phyloP scores from a whole-genome alignment of 1,140 invertebrate species.

The Tetraneura akinire region DNA sequence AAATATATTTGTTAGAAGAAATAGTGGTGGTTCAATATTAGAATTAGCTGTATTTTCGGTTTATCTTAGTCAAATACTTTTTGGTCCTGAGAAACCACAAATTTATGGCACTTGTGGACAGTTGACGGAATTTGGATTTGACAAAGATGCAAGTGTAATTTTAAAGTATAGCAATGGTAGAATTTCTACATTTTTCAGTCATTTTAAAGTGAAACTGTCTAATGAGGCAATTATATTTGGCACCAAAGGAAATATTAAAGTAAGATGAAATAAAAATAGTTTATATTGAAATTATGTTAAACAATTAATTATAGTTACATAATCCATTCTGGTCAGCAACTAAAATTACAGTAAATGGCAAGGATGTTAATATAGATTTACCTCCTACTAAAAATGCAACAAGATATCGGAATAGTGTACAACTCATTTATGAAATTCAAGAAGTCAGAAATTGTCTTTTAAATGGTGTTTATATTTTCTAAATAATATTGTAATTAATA shows the following conservation, averaged over 20 bases:
- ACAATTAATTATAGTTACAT: background rate
- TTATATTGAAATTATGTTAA: background rate
- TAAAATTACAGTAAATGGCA: conserved; percentile 20
- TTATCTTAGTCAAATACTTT: conserved; percentile 72
- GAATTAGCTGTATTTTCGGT: conserved; percentile 69
- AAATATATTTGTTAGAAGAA: conserved; percentile 72
- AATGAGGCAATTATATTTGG: conserved; percentile 71
- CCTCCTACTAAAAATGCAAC: conserved; percentile 59
- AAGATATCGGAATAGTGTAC: conserved; percentile 71
- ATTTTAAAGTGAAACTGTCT: conserved; percentile 62
- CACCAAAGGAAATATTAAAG: conserved; percentile 68
- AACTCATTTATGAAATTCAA: conserved; percentile 72
- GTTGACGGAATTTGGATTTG: conserved; percentile 71
- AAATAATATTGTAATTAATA: background rate
- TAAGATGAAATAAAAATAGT: conserved; percentile 56
- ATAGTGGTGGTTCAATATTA: conserved; percentile 71
- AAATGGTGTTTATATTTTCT: conserved; percentile 60
- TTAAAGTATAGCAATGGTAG: conserved; percentile 68
- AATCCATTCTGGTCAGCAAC: conserved; percentile 27
- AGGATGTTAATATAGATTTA: background rate
- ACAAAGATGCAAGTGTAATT: conserved; percentile 66
- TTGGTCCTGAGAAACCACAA: conserved; percentile 68
- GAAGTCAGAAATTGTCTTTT: conserved; percentile 71
- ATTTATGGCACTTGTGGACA: conserved; percentile 67
- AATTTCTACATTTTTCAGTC: conserved; percentile 67